Conservation (phyloP, 2,113 vertebrate genomes). For the Motacilla tschutschensis region DNA sequence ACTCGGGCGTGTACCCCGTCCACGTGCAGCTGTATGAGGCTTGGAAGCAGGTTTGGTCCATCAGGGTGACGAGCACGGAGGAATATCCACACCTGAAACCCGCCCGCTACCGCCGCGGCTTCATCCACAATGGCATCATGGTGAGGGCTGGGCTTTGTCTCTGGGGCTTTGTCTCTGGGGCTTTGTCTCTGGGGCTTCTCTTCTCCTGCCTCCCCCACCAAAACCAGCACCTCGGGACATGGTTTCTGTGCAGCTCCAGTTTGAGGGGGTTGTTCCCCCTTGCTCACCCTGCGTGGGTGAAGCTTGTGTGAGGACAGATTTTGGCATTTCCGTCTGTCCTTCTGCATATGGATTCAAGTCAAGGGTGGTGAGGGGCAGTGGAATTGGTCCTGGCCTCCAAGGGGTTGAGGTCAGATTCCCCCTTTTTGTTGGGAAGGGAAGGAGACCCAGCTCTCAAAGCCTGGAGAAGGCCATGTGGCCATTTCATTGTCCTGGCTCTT, state of each 20-base stretch:
- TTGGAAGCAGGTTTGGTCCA: conserved; percentile 96
- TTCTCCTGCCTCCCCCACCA: neutral
- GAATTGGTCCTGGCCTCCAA: neutral
- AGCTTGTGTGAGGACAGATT: neutral
- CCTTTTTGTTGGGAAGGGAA: neutral
- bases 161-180: too few species aligned
- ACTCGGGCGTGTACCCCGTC: conserved; percentile 93
- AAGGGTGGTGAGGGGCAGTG: neutral
- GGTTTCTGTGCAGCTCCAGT: neutral
- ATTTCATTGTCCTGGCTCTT: neutral
- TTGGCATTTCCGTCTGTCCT: neutral
- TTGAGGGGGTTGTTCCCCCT: neutral
- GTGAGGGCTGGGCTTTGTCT: conserved; percentile 59
- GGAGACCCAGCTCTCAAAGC: neutral
- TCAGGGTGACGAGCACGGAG: conserved; percentile 95
- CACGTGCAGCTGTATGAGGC: conserved; percentile 94
- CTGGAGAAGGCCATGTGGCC: too few species aligned
- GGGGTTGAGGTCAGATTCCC: neutral
- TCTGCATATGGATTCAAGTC: neutral
- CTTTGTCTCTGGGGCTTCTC: neutral
- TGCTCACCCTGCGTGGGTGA: neutral
- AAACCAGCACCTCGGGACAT: fast-evolving
- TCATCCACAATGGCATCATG: conserved; percentile 93
- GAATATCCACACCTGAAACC: conserved; percentile 97
- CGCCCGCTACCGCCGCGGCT: conserved; percentile 90